Evolutionary conservation across 2,797 vertebrate species (phyloP).

Genomic region (Loriculus beryllinus): DNA sequence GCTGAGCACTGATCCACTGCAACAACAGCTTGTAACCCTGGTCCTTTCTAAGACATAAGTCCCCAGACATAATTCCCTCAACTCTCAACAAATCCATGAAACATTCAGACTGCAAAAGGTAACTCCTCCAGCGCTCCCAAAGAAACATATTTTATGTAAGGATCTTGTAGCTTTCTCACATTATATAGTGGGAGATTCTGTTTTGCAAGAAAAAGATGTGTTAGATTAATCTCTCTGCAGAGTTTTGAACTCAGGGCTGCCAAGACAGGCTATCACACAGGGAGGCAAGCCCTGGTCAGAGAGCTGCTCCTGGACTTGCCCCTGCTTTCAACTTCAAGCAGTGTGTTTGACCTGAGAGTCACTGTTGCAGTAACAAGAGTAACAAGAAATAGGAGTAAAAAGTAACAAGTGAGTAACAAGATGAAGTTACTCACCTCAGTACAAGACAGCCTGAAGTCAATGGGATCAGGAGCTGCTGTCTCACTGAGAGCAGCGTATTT

Average conservation of each 20-base stretch:
- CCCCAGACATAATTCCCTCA: background rate
- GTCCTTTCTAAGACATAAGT: background rate
- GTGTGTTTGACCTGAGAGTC: background rate
- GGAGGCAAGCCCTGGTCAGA: background rate
- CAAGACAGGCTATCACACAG: background rate
- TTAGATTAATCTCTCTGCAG: background rate
- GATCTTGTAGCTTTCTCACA: background rate
- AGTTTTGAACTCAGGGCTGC: background rate
- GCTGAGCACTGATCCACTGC: background rate
- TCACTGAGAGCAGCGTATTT: background rate
- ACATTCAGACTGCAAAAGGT: background rate
- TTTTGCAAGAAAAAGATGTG: background rate
- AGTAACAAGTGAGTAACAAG: background rate
- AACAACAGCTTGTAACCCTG: background rate
- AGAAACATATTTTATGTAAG: background rate
- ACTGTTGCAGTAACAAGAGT: background rate
- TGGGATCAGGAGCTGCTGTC: background rate
- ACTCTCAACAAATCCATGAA: fast-evolving
- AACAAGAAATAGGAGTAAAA: too few species aligned
- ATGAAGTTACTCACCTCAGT: background rate
- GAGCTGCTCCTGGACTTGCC: background rate
- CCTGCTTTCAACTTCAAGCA: background rate
- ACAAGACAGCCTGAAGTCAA: background rate
- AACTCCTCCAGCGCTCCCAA: fast-evolving
- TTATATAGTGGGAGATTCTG: background rate